Evolutionary conservation across 2,797 vertebrate genomes (phyloP), one percentile per base, ranked within the genome.

Genomic region (Clarias laeviceps): DNA sequence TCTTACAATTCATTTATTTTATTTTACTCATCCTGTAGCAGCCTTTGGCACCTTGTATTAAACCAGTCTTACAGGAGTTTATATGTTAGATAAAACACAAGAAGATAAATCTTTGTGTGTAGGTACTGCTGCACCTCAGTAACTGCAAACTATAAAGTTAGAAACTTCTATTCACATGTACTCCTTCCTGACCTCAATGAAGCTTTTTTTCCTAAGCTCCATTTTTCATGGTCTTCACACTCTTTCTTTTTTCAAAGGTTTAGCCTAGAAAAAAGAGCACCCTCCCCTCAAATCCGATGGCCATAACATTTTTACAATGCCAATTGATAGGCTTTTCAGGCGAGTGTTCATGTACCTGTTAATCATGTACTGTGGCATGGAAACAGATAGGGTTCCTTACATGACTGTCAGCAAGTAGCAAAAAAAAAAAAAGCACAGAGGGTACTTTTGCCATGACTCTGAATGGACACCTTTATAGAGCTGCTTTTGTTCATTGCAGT

Each of bases 391-490:
- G 82, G 85, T 88, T 87, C 87, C 86, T 68, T 86, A 82, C 85
- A 77, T 72, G 66, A 84, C 72, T 93, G 89, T 91, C 79, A 91
- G 87, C 89, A 89, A 86, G 91, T 86, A 89, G 90, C 37, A 7
- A 40, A 92, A 86, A 94, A 91, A 94, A 91, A 94, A 90, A 89
- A 89, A 94, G 90, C 89, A 93, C 92, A 95, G 94, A 88, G 80
- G 93, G 92, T 92, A 93, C 94, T 94, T 92, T 90, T 82, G 70
- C 85, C 80, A 84, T 59, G 64, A 87, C 81, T 69, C 77, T 82
- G 73, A 92, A 93, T 92, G 88, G 92, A 93, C 91, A 91, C 85
- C 2, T 90, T 82, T 86, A 91, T 88, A 92, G 90, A 89, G 90
- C 87, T 45, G 85, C 84, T 91, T 92, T 93, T 95, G 94, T 94